Base-by-base conservation (phyloP, 2,888 invertebrate genomes). In the Hermaeophaga mercurialis region DNA sequence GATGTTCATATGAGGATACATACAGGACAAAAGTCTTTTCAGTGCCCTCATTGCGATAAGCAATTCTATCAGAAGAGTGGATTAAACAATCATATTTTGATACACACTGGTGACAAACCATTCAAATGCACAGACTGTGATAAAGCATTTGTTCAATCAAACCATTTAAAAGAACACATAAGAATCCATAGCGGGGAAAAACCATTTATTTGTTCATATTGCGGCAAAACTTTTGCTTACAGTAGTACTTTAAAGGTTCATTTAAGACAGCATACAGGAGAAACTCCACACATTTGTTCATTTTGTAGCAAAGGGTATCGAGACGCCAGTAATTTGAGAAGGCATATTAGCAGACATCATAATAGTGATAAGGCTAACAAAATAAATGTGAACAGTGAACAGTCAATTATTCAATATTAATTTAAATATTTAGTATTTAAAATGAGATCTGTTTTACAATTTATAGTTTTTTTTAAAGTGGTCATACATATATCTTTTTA, bases 181-280 rank as follows among this genome's bases (percentile, higher is more conserved):
- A 62, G 71, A 26, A 71, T 70, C 1, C 74, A 74, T 53, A 72
- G 68, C 48, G 73, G 73, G 7, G 73, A 73, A 62, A 66, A 69
- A 24, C 73, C 73, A 1, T 66, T 61, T 48, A 36, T 57, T 45
- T 67, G 67, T 44, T 61, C 62, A 1, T 64, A 58, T 54, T 67
- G 67, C 57, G 59, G 64, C 12, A 67, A 66, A 57, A 75, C 72
- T 54, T 80, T 80, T 61, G 74, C 78, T 0, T 74, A 78, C 1
- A 75, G 75, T 24, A 77, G 78, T 36, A 78, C 78, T 49, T 73
- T 77, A 72, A 79, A 76, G 48, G 73, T 78, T 31, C 79, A 79
- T 62, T 64, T 75, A 46, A 70, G 77, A 44, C 78, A 76, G 1
- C 79, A 79, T 57, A 78, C 77, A 38, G 78, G 77, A 43, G 76